These are phyloP conservation scores for Lepus timidus DNA, from an alignment of 2,113 vertebrate species.

Conservation along the genomic window DNA sequence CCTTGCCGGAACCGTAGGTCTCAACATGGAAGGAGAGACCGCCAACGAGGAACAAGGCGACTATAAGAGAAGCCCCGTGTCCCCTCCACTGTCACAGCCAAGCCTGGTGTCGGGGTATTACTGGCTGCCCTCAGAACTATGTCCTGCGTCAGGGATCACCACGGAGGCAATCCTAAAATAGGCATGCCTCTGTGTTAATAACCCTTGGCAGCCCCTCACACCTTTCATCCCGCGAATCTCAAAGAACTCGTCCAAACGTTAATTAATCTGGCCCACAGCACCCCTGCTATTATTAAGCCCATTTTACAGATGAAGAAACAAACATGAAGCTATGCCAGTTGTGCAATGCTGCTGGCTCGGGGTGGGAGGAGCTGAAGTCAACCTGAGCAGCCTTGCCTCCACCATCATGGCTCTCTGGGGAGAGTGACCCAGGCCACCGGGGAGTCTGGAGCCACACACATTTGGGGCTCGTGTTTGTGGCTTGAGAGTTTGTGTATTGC, in stretches of 20 bases:
- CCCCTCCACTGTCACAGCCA: not conserved
- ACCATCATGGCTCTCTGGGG: not conserved
- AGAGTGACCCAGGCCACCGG: not conserved
- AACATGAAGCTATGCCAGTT: not conserved
- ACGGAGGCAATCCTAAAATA: not conserved
- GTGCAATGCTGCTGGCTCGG: not conserved
- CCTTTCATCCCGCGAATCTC: slow-evolving; percentile 74
- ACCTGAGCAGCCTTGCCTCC: accelerated
- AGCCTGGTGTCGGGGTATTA: accelerated
- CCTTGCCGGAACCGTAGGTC: accelerated
- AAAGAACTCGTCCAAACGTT: slow-evolving; percentile 71
- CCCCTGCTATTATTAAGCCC: slow-evolving; percentile 68
- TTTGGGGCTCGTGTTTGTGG: not conserved
- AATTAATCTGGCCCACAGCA: slow-evolving; percentile 63
- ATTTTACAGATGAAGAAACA: slow-evolving; percentile 76
- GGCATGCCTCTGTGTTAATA: slow-evolving; percentile 27
- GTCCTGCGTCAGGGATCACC: slow-evolving; percentile 43
- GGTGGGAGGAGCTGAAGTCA: no score
- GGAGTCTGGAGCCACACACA: not conserved
- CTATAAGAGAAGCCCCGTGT: accelerated
- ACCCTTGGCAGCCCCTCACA: slow-evolving; percentile 34
- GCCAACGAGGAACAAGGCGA: not conserved
- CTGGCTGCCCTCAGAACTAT: not conserved
- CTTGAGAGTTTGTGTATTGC: not conserved
- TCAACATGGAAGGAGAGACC: not conserved